Conservation (phyloP, 2,797 vertebrate species). For the Sebastes diaconus region DNA sequence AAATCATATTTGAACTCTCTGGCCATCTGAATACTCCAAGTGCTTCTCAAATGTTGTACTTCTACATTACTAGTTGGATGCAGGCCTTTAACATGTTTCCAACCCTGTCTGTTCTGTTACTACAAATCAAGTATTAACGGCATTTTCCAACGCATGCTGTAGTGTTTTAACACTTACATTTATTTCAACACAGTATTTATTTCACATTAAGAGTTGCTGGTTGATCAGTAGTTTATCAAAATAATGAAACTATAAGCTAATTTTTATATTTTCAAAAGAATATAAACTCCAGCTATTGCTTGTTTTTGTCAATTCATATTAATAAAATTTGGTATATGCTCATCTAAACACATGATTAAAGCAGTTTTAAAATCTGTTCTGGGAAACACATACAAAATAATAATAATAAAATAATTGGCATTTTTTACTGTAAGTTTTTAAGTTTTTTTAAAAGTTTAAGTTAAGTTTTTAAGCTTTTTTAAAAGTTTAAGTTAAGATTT, state of each 20-base stretch:
- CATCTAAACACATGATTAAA: not conserved
- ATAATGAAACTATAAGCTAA: fast-evolving
- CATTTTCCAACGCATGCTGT: not conserved
- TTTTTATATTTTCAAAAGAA: not conserved
- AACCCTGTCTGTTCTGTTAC: too few relatives aligned
- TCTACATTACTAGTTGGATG: not conserved
- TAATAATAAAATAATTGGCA: too few relatives aligned
- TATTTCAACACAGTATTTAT: not conserved
- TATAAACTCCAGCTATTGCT: not conserved
- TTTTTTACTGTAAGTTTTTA: too few relatives aligned
- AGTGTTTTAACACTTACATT: not conserved
- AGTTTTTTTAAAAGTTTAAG: too few relatives aligned
- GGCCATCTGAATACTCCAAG: not conserved
- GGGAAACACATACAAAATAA: not conserved
- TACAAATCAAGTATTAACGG: not conserved
- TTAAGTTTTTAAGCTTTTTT: too few relatives aligned
- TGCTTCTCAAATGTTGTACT: not conserved
- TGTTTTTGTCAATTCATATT: not conserved
- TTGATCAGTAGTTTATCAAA: not conserved
- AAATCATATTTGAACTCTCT: not conserved
- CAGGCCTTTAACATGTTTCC: not conserved
- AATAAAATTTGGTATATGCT: not conserved
- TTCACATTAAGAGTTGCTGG: not conserved
- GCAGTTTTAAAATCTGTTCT: not conserved
- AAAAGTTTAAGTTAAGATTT: too few relatives aligned